A percentile compares a stretch with the other conserved stretches of the same genome.
phyloP scores from a whole-genome alignment of 2,888 invertebrate species.

The Spisula subtruncata region DNA sequence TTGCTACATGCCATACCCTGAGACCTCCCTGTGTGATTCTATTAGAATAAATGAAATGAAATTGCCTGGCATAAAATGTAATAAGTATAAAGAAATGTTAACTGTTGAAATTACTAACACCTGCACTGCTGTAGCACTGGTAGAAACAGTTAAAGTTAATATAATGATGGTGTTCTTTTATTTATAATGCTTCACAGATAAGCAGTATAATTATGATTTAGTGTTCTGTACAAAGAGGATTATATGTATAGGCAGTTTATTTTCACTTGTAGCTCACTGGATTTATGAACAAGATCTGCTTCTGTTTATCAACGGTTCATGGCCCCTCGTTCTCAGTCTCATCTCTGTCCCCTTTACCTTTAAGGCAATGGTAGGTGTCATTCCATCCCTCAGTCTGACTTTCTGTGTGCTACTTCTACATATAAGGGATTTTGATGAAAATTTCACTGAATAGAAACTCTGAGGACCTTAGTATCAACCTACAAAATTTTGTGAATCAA shows the following conservation, averaged over 20 bases:
- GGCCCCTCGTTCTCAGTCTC: too few relatives aligned
- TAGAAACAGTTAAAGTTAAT: neutral
- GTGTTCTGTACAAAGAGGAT: neutral
- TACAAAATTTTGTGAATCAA: too few relatives aligned
- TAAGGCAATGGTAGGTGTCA: too few relatives aligned
- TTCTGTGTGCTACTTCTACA: too few relatives aligned
- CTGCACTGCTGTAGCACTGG: neutral
- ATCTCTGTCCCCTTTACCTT: too few relatives aligned
- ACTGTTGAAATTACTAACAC: conserved; percentile 10
- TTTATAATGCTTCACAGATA: neutral
- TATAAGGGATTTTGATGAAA: too few relatives aligned
- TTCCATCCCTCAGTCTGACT: too few relatives aligned
- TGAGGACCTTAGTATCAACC: too few relatives aligned
- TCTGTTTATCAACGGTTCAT: too few relatives aligned
- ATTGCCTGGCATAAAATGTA: conserved; percentile 19
- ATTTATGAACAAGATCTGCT: neutral
- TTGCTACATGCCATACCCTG: neutral
- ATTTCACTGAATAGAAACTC: too few relatives aligned
- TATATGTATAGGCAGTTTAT: neutral
- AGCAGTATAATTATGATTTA: neutral
- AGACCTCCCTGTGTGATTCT: conserved; percentile 33
- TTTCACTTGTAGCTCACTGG: neutral
- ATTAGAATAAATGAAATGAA: conserved; percentile 46
- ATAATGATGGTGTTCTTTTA: neutral
- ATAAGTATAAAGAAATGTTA: conserved; percentile 13